phyloP scores from a whole-genome alignment of 1,140 invertebrate species.

The Centruroides sculpturatus region DNA sequence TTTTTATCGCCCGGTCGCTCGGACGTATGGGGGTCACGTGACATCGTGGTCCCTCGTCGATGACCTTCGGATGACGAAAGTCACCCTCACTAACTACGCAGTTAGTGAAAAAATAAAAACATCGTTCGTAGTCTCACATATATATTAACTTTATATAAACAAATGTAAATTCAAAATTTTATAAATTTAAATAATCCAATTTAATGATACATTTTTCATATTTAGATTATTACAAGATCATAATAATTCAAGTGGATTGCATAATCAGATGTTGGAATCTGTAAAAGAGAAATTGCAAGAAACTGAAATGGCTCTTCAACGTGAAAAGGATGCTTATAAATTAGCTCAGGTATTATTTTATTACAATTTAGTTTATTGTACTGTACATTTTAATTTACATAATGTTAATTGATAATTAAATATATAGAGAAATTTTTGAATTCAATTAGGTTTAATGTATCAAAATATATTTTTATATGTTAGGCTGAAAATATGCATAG shows the following conservation, averaged over 20 bases:
- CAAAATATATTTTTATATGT: slow-evolving; percentile 7
- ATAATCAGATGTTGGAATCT: slow-evolving; percentile 32
- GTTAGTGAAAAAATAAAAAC: too few species aligned
- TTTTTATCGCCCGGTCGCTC: too few species aligned
- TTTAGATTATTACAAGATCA: slow-evolving; percentile 32
- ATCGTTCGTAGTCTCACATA: too few species aligned
- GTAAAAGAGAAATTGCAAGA: slow-evolving; percentile 28
- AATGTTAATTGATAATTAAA: too few species aligned
- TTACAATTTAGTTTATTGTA: neutral
- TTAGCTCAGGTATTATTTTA: slow-evolving; percentile 1
- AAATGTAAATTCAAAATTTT: too few species aligned
- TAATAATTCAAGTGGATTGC: slow-evolving; percentile 30
- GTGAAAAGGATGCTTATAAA: slow-evolving; percentile 19
- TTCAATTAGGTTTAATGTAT: neutral
- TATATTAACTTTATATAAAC: too few species aligned
- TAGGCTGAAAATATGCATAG: slow-evolving; percentile 27
- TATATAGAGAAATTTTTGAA: neutral
- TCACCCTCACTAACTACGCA: too few species aligned
- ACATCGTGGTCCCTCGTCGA: too few species aligned
- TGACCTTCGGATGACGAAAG: too few species aligned
- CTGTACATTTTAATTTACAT: neutral
- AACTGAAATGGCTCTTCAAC: slow-evolving; percentile 24
- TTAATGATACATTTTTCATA: slow-evolving; percentile 8
- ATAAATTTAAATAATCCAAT: neutral
- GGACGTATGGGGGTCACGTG: too few species aligned